These are phyloP conservation scores for Drosophila meridionalis DNA, from an alignment of 2,888 invertebrate genomes.

Conservation along the genomic window DNA sequence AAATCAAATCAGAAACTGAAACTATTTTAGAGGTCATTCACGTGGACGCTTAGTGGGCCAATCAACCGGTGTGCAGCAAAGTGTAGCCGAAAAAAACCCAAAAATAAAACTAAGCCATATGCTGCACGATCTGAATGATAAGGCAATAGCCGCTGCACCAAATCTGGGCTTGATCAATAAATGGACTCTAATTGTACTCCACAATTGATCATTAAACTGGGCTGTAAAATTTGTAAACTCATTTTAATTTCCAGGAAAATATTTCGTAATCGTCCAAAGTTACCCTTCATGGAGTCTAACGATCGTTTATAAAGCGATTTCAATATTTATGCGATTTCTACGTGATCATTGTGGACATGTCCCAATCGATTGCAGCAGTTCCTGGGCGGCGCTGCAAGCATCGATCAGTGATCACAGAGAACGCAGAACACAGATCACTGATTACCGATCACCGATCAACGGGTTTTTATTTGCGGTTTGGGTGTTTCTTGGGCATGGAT, in stretches of 20 bases:
- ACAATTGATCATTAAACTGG: not conserved
- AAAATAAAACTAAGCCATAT: conserved; percentile 21
- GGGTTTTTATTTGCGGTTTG: conserved; percentile 37
- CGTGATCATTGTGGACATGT: conserved; percentile 61
- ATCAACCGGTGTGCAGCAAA: conserved; percentile 69
- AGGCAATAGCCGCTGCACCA: conserved; percentile 23
- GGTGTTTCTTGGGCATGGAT: conserved; percentile 38
- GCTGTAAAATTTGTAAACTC: conserved; percentile 31
- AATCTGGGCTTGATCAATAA: conserved; percentile 28
- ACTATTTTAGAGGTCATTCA: conserved; percentile 72
- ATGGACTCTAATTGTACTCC: conserved; percentile 20
- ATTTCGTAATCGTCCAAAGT: conserved; percentile 28
- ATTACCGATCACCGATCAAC: conserved; percentile 20
- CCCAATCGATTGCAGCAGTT: conserved; percentile 67
- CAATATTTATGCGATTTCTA: conserved; percentile 61
- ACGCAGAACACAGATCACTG: conserved; percentile 27
- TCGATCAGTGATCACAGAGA: conserved; percentile 22
- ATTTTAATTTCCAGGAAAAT: conserved; percentile 53
- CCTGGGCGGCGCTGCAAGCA: conserved; percentile 64
- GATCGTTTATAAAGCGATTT: conserved; percentile 48
- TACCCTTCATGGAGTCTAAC: conserved; percentile 40
- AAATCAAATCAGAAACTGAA: conserved; percentile 7
- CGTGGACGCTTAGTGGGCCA: conserved; percentile 54
- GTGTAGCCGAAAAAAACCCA: conserved; percentile 54
- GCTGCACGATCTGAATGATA: conserved; percentile 48